These are phyloP conservation scores for Micronycteris hirsuta DNA, from an alignment of 2,113 vertebrate genomes.

Conservation along the genomic window DNA sequence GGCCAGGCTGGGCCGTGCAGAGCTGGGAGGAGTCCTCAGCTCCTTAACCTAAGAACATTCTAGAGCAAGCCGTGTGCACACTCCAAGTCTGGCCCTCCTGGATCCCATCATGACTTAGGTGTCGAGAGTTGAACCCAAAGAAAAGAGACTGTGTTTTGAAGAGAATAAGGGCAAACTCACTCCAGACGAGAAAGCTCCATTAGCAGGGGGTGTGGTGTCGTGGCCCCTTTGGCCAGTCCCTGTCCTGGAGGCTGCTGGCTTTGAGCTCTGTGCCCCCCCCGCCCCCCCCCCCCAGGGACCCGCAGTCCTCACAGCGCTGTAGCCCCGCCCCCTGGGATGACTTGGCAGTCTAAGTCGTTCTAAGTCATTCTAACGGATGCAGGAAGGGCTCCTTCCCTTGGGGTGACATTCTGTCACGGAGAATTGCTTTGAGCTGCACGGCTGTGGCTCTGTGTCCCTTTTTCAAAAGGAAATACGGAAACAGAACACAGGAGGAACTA, in stretches of 20 bases:
- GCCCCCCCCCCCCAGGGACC: neutral
- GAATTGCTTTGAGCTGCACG: neutral
- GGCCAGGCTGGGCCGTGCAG: neutral
- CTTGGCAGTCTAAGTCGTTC: no score
- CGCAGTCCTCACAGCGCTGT: neutral
- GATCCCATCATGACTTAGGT: neutral
- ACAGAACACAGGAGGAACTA: neutral
- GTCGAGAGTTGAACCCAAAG: neutral
- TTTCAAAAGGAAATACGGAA: neutral
- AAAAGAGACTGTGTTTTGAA: neutral
- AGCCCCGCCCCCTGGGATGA: neutral
- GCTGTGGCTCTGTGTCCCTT: neutral
- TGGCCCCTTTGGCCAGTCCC: neutral
- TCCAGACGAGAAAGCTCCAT: neutral
- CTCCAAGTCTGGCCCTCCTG: neutral
- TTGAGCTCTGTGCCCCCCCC: neutral
- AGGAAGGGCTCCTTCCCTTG: neutral
- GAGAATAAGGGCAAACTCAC: neutral
- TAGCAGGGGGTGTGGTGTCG: neutral
- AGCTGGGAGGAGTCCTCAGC: neutral
- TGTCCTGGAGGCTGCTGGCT: neutral
- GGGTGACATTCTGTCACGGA: neutral
- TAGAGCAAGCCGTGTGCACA: neutral
- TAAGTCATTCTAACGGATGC: no score
- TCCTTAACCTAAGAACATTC: neutral